phyloP scores from a whole-genome alignment of 2,888 invertebrate genomes.

The Diploptera punctata region DNA sequence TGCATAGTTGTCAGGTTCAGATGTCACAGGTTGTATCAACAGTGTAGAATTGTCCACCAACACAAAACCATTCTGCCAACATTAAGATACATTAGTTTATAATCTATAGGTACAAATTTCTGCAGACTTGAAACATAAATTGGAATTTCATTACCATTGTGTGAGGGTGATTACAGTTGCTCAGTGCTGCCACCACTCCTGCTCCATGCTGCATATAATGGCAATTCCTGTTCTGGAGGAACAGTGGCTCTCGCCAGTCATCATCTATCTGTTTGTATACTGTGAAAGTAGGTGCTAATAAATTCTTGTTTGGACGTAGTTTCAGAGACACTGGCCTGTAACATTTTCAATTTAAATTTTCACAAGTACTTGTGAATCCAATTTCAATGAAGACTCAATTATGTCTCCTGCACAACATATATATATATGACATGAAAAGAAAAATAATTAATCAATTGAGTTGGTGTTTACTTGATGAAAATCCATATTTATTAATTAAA shows the following conservation, averaged over 20 bases:
- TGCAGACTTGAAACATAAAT: not conserved
- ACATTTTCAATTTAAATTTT: too few species aligned
- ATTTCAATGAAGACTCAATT: too few species aligned
- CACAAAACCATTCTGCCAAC: constrained; percentile 70
- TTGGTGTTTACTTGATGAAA: too few species aligned
- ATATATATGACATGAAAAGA: too few species aligned
- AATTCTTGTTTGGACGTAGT: not conserved
- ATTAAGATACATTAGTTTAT: too few species aligned
- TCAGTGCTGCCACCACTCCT: constrained; percentile 68
- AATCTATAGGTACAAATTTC: too few species aligned
- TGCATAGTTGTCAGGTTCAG: constrained; percentile 38
- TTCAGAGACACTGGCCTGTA: not conserved
- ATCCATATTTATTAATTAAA: too few species aligned
- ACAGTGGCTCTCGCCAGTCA: not conserved
- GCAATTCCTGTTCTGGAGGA: constrained; percentile 57
- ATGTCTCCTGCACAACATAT: too few species aligned
- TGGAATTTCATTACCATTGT: constrained; percentile 60
- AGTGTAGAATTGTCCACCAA: constrained; percentile 70
- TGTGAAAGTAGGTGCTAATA: not conserved
- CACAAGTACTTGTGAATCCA: too few species aligned
- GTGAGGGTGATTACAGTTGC: constrained; percentile 66
- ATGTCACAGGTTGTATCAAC: constrained; percentile 69
- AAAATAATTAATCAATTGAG: too few species aligned
- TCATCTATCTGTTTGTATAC: not conserved
- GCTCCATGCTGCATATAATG: constrained; percentile 69